Evolutionary conservation across 2,888 invertebrate genomes (phyloP), one percentile per base, ranked within the genome.

Genomic region (Chironomus riparius): DNA sequence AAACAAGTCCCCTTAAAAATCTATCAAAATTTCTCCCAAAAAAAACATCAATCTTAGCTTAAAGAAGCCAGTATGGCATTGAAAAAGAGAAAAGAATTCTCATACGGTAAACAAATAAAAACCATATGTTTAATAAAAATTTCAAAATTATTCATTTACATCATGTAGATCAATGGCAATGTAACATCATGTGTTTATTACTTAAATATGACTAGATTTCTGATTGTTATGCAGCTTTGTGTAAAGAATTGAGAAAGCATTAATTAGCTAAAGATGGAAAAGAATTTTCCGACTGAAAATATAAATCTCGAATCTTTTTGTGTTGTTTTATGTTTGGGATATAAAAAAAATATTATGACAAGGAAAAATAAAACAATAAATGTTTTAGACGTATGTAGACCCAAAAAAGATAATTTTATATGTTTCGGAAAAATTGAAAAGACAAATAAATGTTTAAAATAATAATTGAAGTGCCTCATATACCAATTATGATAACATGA

Each of bases 131-230:
- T 56, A 47, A 38, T 56, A 56, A 56, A 15, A 15, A 18, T 56
- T 18, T 56, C 18, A 70, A 70, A 71, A 56, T 56, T 71, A 71
- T 71, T 71, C 71, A 71, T 71, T 56, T 56, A 56, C 50, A n/a
- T n/a, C n/a, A 70, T 70, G 70, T 38, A 38, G 38, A n/a, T 50
- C 50, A 50, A 50, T 50, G 50, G 10, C 10, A 38, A 15, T 15
- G 50, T n/a, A 50, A 15, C 56, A 56, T 56, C 15, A 56, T 56
- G 18, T 56, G 56, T 56, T 15, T 56, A 50, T 50, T 50, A 50
- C 50, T n/a, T 15, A 15, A 50, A 15, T 15, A 56, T 56, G 56
- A 15, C 38, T 38, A 38, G 38, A 38, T 5, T 5, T 28, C 5
- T 5, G 6, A 28, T 38, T 38, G 38, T 38, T 38, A 38, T 38